Evolutionary conservation across 2,888 invertebrate species (phyloP), one percentile per base, ranked within the genome.

Genomic region (Pseudolycoriella hygida): DNA sequence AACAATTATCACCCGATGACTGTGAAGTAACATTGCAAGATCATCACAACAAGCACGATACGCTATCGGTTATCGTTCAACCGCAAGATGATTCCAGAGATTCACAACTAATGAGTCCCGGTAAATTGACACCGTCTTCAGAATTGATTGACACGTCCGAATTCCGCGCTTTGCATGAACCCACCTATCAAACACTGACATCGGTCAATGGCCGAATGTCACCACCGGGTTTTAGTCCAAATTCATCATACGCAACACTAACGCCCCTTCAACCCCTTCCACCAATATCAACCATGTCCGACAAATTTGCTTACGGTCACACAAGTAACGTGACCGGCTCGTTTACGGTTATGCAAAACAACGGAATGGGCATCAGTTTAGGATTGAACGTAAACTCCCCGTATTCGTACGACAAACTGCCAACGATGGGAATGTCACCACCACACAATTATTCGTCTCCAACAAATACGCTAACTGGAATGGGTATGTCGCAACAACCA

Each of bases 271-370:
- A 96, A 60, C 94, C 96, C 17, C 68, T 97, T 57, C 96, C 97
- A 45, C 96, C 96, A 47, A 96, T 96, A 58, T 93, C 94, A 49
- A 94, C 96, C 44, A 93, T 96, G 73, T 93, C 93, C 43, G 93
- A 94, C 66, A 94, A 94, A 64, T 94, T 94, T 66, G 83, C 84
- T 6, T 67, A 60, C 46, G 64, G 63, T 3, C 76, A 76, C 54
- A 66, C 72, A 12, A 70, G 70, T 50, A 75, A 78, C 55, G 79
- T 80, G 46, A 82, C 83, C 48, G 80, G 81, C 42, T 78, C 79
- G 52, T 90, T 88, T 68, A 86, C 86, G 47, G 86, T 88, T 51
- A 88, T 88, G 76, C 89, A 86, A 60, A 87, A 86, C 65, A 84
- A 85, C 60, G 77, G 81, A 51, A 65, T 72, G 48, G 72, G 70